Evolutionary conservation across 2,888 invertebrate species (phyloP).

Genomic region (Cephus sareptanus): DNA sequence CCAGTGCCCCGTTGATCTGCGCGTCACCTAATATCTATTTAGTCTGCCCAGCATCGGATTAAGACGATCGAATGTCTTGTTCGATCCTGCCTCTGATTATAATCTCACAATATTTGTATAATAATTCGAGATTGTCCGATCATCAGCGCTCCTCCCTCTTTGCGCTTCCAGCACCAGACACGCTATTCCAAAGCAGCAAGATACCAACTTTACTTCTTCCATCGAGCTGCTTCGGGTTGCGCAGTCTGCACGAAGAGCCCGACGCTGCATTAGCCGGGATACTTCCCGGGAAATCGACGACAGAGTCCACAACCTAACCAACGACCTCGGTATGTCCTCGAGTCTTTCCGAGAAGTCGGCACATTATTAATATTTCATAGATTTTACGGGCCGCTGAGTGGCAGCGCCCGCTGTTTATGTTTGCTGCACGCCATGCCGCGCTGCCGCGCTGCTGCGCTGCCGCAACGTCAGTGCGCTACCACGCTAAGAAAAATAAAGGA

Average conservation of each 20-base stretch:
- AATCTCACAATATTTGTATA: slow-evolving; percentile 23
- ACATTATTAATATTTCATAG: slow-evolving; percentile 51
- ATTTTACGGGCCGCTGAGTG: slow-evolving; percentile 50
- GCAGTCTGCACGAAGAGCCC: too few relatives aligned
- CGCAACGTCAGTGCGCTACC: too few relatives aligned
- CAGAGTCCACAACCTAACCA: too few relatives aligned
- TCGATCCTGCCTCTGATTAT: slow-evolving; percentile 15
- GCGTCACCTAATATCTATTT: too few relatives aligned
- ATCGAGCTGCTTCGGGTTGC: too few relatives aligned
- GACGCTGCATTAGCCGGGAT: too few relatives aligned
- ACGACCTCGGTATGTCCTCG: too few relatives aligned
- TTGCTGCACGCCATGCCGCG: slow-evolving; percentile 7
- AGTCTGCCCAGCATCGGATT: background rate
- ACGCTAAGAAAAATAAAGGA: too few relatives aligned
- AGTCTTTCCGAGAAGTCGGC: too few relatives aligned
- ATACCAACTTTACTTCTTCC: too few relatives aligned
- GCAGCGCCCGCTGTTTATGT: slow-evolving; percentile 40
- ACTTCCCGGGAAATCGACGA: too few relatives aligned
- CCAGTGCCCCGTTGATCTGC: slow-evolving; percentile 12
- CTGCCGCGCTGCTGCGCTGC: background rate
- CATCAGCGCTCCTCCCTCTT: background rate
- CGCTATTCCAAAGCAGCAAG: background rate
- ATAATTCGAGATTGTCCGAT: background rate
- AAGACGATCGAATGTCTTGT: slow-evolving; percentile 1
- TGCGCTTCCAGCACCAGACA: background rate